Percentiles rank a stretch among this genome's conserved stretches.
phyloP scores from a whole-genome alignment of 2,888 invertebrate species.

The Chorisops tibialis region DNA sequence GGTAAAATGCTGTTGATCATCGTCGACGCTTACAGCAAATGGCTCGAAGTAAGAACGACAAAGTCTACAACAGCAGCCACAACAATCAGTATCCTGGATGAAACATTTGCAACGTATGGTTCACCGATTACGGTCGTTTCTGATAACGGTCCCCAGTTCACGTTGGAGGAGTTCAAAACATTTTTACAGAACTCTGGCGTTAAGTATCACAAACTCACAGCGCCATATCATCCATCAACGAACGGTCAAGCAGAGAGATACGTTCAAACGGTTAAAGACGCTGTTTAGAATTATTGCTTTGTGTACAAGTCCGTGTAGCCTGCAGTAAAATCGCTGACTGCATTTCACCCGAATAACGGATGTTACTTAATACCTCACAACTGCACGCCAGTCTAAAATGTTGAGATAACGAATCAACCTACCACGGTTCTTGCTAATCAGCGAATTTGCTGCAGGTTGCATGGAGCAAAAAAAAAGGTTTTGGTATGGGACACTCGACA shows the following conservation, averaged over 20 bases:
- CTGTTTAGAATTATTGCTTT: too few species aligned
- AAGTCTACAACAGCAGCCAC: conserved; percentile 34
- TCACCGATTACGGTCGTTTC: conserved; percentile 36
- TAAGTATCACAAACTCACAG: conserved; percentile 33
- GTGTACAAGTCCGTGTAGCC: too few species aligned
- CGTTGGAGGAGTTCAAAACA: conserved; percentile 25
- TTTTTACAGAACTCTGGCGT: conserved; percentile 28
- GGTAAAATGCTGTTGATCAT: conserved; percentile 43
- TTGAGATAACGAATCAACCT: too few species aligned
- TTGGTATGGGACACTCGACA: too few species aligned
- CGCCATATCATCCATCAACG: conserved; percentile 36
- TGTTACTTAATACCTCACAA: too few species aligned
- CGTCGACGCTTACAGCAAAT: conserved; percentile 48
- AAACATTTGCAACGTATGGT: conserved; percentile 37
- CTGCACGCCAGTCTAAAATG: too few species aligned
- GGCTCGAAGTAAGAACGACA: conserved; percentile 44
- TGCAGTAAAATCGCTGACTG: too few species aligned
- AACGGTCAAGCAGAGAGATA: conserved; percentile 12
- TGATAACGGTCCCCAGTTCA: conserved; percentile 38
- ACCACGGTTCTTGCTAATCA: too few species aligned
- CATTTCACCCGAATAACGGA: too few species aligned
- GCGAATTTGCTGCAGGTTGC: too few species aligned
- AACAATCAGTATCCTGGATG: conserved; percentile 21
- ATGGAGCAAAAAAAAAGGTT: too few species aligned
- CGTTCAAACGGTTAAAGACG: conserved; percentile 22